Percentiles rank a stretch among this genome's conserved stretches.
phyloP scores from a whole-genome alignment of 1,140 invertebrate genomes.

The Ips nitidus region DNA sequence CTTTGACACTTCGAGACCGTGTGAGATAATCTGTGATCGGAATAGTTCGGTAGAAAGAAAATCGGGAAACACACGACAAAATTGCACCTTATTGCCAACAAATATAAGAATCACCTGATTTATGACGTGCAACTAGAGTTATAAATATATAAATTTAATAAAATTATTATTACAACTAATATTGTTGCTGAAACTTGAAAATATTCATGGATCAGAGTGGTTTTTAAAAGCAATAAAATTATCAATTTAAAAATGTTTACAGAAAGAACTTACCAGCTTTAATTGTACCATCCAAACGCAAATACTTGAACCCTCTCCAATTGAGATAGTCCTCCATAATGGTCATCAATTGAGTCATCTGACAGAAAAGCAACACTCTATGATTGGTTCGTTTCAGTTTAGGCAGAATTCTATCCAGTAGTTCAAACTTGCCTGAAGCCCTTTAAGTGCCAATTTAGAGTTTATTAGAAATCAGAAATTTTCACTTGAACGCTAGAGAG shows the following conservation, averaged over 20 bases:
- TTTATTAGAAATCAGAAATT: background rate
- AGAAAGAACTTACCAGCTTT: conserved; percentile 64
- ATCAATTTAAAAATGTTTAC: background rate
- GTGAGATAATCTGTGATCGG: no score
- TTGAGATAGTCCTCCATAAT: conserved; percentile 98
- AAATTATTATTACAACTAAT: no score
- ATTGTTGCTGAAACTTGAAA: no score
- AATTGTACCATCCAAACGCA: conserved; percentile 91
- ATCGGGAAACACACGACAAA: no score
- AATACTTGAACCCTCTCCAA: conserved; percentile 77
- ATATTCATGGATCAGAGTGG: conserved; percentile 55
- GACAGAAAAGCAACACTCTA: conserved; percentile 96
- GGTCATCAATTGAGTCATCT: conserved; percentile 99
- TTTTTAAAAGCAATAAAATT: no score
- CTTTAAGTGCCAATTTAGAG: conserved; percentile 52
- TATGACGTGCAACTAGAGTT: no score
- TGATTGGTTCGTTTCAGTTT: conserved; percentile 91
- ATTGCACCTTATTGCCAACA: no score
- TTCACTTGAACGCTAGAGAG: background rate
- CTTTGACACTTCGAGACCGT: no score
- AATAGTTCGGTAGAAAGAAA: no score
- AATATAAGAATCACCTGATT: no score
- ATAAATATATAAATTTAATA: no score
- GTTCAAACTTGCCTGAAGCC: conserved; percentile 96
- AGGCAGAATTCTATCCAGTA: conserved; percentile 96